Conservation (phyloP, 2,113 vertebrate genomes). For the Odocoileus virginianus region DNA sequence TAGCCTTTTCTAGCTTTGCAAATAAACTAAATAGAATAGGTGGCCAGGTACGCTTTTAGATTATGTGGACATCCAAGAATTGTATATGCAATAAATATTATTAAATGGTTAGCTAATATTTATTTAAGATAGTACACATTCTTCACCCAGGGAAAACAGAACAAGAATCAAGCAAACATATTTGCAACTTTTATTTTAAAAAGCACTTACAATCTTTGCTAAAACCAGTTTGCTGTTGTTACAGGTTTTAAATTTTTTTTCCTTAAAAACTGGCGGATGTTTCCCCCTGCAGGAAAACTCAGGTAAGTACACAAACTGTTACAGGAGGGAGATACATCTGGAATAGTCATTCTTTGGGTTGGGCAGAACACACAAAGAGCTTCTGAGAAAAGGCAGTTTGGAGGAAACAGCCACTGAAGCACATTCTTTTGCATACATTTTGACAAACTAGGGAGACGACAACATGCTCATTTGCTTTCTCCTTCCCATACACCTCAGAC, state of each 20-base stretch:
- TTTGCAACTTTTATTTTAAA: neutral
- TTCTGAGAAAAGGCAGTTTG: neutral
- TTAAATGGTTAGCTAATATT: neutral
- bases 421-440: neutral
- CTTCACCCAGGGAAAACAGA: neutral
- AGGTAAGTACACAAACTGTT: neutral
- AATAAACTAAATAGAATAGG: neutral
- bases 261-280: constrained; percentile 44
- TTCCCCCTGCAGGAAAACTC: constrained; percentile 71
- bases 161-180: neutral
- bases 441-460: neutral
- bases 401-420: neutral
- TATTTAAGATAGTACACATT: neutral
- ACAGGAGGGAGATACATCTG: neutral
- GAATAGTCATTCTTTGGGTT: neutral
- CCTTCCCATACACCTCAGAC: neutral
- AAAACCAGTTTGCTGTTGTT: neutral
- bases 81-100: neutral
- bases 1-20: neutral
- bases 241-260: neutral
- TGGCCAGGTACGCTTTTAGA: neutral
- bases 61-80: neutral
- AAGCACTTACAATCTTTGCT: neutral
- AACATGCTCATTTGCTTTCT: neutral
- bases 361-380: neutral